A percentile compares a stretch with the other conserved stretches of the same genome.
Evolutionary conservation across 2,113 vertebrate genomes (phyloP).

Genomic region (Eira barbara): DNA sequence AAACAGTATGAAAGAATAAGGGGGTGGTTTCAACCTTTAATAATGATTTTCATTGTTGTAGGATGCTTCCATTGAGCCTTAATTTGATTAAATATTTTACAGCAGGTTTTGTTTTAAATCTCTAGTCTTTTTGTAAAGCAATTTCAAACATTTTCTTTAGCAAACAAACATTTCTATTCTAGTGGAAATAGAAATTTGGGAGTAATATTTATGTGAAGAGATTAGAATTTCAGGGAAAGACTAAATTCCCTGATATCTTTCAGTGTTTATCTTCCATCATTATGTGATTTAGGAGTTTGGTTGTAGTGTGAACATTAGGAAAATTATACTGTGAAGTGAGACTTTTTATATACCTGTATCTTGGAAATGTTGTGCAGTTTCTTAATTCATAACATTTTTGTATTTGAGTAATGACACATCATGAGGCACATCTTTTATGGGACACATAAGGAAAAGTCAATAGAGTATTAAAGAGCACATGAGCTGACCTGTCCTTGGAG

Average conservation of each 20-base stretch:
- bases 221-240: background rate
- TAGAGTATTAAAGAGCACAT: background rate
- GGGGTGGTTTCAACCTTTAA: background rate
- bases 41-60: background rate
- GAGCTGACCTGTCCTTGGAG: background rate
- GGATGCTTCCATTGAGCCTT: background rate
- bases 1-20: background rate
- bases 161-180: background rate
- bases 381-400: background rate
- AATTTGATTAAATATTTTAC: background rate
- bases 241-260: background rate
- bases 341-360: background rate
- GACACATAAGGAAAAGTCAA: background rate
- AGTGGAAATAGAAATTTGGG: background rate
- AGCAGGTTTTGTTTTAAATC: background rate
- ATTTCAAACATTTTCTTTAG: background rate
- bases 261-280: background rate
- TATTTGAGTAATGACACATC: background rate
- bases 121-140: background rate
- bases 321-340: background rate
- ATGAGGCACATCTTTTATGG: background rate
- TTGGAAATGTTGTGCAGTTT: background rate
- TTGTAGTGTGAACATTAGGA: too few species aligned
- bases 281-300: background rate
- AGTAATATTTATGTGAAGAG: background rate